phyloP scores from a whole-genome alignment of 2,797 vertebrate genomes.

The Megalops cyprinoides region DNA sequence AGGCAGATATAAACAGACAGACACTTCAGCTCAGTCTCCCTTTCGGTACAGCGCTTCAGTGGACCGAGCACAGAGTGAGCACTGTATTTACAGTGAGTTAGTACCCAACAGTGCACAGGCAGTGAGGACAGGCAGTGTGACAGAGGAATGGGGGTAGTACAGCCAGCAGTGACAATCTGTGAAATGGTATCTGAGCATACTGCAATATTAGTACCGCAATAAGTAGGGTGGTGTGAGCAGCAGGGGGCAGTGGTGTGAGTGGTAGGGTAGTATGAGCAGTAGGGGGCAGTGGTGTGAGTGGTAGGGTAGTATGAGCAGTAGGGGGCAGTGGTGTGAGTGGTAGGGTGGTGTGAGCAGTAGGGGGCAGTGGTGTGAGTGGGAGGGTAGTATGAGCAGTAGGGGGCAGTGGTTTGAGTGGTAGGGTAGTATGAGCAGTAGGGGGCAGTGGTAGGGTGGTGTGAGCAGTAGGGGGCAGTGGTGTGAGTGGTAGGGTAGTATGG shows the following conservation, averaged over 20 bases:
- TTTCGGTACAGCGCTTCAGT: not conserved
- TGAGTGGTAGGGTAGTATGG: not conserved
- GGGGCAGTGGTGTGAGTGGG: not conserved
- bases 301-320: not conserved
- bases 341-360: not conserved
- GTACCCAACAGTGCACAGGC: not conserved
- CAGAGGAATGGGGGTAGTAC: not conserved
- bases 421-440: not conserved
- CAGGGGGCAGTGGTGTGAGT: not conserved
- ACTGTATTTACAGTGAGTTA: not conserved
- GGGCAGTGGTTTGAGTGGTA: not conserved
- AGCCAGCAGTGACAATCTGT: not conserved
- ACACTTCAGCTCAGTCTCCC: conserved; percentile 19
- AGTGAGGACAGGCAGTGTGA: not conserved
- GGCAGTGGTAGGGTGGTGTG: no score
- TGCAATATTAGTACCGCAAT: not conserved
- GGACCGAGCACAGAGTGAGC: conserved; percentile 7
- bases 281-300: not conserved
- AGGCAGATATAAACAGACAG: conserved; percentile 25
- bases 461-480: not conserved
- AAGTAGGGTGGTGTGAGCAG: not conserved
- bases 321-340: not conserved
- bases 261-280: not conserved
- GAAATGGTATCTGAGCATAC: not conserved
- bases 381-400: not conserved